Evolutionary conservation across 2,888 invertebrate genomes (phyloP).

Genomic region (Volucella inanis): DNA sequence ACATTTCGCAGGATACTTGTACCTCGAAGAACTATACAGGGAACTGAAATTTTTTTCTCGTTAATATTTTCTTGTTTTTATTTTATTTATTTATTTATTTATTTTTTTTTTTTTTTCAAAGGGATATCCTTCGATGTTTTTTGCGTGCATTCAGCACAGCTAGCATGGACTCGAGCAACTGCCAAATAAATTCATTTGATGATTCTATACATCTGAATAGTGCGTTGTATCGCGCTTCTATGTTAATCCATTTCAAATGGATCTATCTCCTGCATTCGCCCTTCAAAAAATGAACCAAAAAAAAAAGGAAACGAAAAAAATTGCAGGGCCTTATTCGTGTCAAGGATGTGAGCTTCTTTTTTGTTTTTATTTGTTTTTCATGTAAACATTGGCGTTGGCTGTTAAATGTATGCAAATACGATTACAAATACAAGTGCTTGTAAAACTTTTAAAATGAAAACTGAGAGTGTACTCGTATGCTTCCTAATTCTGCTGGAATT

Average conservation of each 20-base stretch:
- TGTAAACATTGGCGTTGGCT: too few relatives aligned
- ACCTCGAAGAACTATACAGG: slow-evolving; percentile 2
- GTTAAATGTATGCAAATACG: background rate
- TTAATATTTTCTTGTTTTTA: slow-evolving; percentile 8
- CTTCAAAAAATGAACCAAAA: background rate
- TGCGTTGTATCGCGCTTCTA: slow-evolving; percentile 34
- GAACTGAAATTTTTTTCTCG: slow-evolving; percentile 7
- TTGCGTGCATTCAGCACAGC: slow-evolving; percentile 45
- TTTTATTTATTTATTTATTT: too few relatives aligned
- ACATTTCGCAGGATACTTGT: background rate
- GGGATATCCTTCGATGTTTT: slow-evolving; percentile 30
- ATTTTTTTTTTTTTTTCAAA: slow-evolving; percentile 26
- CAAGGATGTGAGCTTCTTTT: slow-evolving; percentile 50
- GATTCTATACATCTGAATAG: slow-evolving; percentile 9
- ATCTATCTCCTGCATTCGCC: slow-evolving; percentile 21
- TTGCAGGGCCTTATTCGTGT: slow-evolving; percentile 34
- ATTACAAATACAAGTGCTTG: too few relatives aligned
- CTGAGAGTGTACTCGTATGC: too few relatives aligned
- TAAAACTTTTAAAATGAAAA: too few relatives aligned
- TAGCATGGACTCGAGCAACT: slow-evolving; percentile 36
- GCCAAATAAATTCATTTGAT: slow-evolving; percentile 21
- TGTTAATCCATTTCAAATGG: slow-evolving; percentile 44
- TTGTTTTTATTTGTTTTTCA: slow-evolving; percentile 12
- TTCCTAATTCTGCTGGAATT: too few relatives aligned
- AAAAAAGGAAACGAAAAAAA: slow-evolving; percentile 2